A percentile compares a stretch with the other conserved stretches of the same genome.
Evolutionary conservation across 2,113 vertebrate genomes (phyloP).

Genomic region (Poecilia latipinna): DNA sequence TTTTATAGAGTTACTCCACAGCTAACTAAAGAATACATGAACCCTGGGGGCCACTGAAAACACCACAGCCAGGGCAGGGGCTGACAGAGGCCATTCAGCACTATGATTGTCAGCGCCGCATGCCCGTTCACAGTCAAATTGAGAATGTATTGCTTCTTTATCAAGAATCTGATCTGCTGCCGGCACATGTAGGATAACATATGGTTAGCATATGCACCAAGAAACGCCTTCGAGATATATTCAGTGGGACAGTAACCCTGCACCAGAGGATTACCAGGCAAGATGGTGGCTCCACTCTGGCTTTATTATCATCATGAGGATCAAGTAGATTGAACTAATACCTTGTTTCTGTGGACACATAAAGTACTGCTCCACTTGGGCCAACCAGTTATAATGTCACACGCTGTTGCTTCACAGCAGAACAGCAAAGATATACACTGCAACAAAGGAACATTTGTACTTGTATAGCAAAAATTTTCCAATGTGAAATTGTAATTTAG

Average conservation of each 20-base stretch:
- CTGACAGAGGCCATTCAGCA: slow-evolving; percentile 45
- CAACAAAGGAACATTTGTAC: not conserved
- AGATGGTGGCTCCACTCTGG: slow-evolving; percentile 53
- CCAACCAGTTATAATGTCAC: not conserved
- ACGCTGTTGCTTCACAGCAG: not conserved
- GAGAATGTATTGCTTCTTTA: slow-evolving; percentile 27
- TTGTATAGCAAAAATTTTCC: not conserved
- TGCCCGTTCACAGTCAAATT: slow-evolving; percentile 51
- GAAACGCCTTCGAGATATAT: slow-evolving; percentile 36
- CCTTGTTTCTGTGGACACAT: slow-evolving; percentile 50
- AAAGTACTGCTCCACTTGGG: slow-evolving; percentile 3
- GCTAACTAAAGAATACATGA: slow-evolving; percentile 73
- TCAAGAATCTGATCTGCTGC: slow-evolving; percentile 11
- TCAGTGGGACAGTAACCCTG: slow-evolving; percentile 41
- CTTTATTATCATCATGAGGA: slow-evolving; percentile 67
- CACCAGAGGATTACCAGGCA: slow-evolving; percentile 60
- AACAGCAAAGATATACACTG: not conserved
- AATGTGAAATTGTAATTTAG: not conserved
- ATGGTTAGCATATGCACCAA: slow-evolving; percentile 21
- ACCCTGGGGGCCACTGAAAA: slow-evolving; percentile 62
- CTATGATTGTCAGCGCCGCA: slow-evolving; percentile 42
- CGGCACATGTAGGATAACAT: slow-evolving; percentile 30
- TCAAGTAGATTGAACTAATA: slow-evolving; percentile 62
- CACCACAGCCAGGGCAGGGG: slow-evolving; percentile 28
- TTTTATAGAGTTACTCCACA: slow-evolving; percentile 71